Conservation (phyloP, 2,113 vertebrate species). For the Cavia porcellus region DNA sequence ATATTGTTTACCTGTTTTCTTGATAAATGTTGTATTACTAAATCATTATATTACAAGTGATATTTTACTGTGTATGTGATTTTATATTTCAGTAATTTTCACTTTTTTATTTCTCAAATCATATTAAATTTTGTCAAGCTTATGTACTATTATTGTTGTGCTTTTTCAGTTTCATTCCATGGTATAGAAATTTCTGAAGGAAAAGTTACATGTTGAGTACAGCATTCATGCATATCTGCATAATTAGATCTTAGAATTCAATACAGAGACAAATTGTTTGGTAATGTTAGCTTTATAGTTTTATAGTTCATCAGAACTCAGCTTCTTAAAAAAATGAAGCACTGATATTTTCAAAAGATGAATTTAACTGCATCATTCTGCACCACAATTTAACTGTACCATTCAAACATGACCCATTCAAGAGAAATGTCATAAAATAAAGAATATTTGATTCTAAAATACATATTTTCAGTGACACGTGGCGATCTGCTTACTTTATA, state of each 20-base stretch:
- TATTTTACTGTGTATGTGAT: background rate
- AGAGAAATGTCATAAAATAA: background rate
- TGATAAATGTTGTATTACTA: fast-evolving
- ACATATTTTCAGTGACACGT: background rate
- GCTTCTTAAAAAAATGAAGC: background rate
- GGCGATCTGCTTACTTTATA: background rate
- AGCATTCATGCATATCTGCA: background rate
- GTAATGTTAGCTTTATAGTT: background rate
- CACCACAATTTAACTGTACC: background rate
- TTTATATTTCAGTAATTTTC: background rate
- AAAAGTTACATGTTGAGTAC: background rate
- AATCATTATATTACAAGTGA: background rate
- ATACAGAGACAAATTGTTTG: background rate
- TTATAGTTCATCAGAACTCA: background rate
- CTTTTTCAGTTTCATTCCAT: background rate
- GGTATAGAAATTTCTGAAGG: background rate
- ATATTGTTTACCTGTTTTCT: background rate
- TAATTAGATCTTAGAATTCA: background rate
- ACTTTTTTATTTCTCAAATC: background rate
- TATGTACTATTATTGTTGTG: background rate
- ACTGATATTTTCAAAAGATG: background rate
- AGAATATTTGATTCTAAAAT: background rate
- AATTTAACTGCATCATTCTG: background rate
- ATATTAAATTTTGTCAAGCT: background rate
- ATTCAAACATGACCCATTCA: background rate